Base-by-base conservation (phyloP, 2,888 invertebrate genomes). In the Amiota communis region DNA sequence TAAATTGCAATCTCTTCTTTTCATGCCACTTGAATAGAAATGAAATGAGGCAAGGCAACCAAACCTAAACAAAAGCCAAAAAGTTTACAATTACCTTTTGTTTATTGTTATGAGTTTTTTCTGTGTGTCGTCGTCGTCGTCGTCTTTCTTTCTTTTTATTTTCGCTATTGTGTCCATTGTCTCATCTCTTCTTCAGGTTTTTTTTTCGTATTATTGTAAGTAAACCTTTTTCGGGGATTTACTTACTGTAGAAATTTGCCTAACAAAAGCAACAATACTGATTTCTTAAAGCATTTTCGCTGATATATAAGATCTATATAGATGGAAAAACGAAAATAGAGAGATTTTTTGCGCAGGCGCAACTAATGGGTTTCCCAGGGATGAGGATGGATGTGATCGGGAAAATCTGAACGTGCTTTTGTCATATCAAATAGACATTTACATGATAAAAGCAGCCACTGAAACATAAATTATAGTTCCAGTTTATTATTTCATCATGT, bases 1-100 rank as follows among this genome's bases (percentile, higher is more conserved):
- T 84, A 86, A 79, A 83, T 83, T 83, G 85, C 85, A 78, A 83
- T 84, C 15, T 59, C 20, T 84, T 78, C 81, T 75, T 51, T 68
- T 68, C 67, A 68, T 20, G 67, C 12, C 51, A 68, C 67, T 65
- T 65, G 13, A 64, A 46, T 15, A n/a, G 64, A 13, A 64, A 13
- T 23, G 15, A n/a, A 65, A 65, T 48, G 17, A 65, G 48, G 23
- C 13, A 57, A 57, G 10, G 17, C 74, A 73, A 70, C 71, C 70
- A 46, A 75, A 36, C 76, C 63, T 23, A n/a, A 51, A 81, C 78
- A 82, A 82, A 79, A 73, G 81, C 73, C 59, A 73, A 74, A n/a
- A 78, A 78, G 78, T 78, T 75, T 76, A 78, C 78, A 78, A 79
- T 78, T 78, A 75, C 77, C 86, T 78, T 83, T 83, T 83, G 83